phyloP scores from a whole-genome alignment of 2,113 vertebrate genomes.

The Antechinus flavipes region DNA sequence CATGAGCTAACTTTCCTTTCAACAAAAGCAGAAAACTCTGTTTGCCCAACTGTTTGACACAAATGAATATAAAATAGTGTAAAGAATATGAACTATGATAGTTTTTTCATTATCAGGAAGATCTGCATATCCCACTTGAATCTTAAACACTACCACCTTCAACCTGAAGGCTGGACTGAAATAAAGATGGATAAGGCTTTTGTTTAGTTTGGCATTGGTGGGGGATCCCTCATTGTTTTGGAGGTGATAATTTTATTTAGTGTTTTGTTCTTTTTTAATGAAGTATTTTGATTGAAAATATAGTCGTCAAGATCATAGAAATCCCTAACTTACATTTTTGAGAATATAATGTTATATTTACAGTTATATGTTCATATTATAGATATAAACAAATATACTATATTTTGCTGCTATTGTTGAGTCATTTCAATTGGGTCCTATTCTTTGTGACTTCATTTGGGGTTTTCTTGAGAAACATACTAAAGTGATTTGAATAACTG shows the following conservation, averaged over 20 bases:
- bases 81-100: conserved; percentile 51
- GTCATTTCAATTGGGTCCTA: background rate
- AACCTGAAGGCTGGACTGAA: background rate
- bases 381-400: background rate
- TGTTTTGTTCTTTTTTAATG: background rate
- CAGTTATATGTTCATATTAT: background rate
- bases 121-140: background rate
- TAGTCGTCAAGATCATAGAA: background rate
- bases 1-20: conserved; percentile 67
- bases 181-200: accelerated
- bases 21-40: conserved; percentile 52
- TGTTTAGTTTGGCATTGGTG: background rate
- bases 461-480: background rate
- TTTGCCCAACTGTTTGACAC: conserved; percentile 33
- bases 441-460: too few relatives aligned
- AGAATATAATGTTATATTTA: background rate
- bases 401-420: background rate
- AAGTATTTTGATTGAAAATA: conserved; percentile 7
- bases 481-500: background rate
- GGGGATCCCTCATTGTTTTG: accelerated
- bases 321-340: background rate
- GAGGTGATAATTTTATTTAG: conserved; percentile 4
- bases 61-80: conserved; percentile 44
- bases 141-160: conserved; percentile 39
- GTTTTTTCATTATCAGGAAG: conserved; percentile 29